Evolutionary conservation across 2,797 vertebrate genomes (phyloP).

Genomic region (Alosa sapidissima): DNA sequence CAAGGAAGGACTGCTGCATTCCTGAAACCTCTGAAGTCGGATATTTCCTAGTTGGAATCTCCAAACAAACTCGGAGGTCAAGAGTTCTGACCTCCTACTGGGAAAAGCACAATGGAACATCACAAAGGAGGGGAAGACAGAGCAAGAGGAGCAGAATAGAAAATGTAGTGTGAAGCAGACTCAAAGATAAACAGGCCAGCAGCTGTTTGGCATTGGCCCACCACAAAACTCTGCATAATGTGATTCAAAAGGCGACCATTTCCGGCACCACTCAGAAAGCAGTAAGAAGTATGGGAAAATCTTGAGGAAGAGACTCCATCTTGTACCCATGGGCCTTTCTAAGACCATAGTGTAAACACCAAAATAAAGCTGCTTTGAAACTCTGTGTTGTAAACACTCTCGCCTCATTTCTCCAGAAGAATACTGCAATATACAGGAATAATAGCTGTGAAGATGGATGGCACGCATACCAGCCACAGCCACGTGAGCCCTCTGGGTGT

Average conservation of each 20-base stretch:
- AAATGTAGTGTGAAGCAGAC: background rate
- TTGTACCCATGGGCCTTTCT: background rate
- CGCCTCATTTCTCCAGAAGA: background rate
- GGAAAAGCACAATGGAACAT: background rate
- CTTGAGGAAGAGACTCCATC: background rate
- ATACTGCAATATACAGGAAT: background rate
- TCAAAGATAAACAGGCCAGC: slow-evolving; percentile 46
- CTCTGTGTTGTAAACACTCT: background rate
- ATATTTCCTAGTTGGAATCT: too few species aligned
- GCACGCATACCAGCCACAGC: slow-evolving; percentile 79
- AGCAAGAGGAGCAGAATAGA: background rate
- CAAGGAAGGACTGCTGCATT: background rate
- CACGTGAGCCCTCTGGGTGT: slow-evolving; percentile 78
- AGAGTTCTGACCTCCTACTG: too few species aligned
- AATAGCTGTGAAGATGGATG: background rate
- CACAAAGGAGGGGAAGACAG: background rate
- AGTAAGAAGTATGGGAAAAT: background rate
- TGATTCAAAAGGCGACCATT: background rate
- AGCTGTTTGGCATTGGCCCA: slow-evolving; percentile 53
- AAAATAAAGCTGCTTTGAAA: slow-evolving; percentile 4
- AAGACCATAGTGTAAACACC: background rate
- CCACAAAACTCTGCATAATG: slow-evolving; percentile 18
- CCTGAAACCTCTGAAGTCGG: background rate
- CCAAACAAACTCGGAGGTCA: too few species aligned
- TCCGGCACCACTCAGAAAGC: background rate